Evolutionary conservation across 2,888 invertebrate genomes (phyloP).

Genomic region (Napeogenes inachia): DNA sequence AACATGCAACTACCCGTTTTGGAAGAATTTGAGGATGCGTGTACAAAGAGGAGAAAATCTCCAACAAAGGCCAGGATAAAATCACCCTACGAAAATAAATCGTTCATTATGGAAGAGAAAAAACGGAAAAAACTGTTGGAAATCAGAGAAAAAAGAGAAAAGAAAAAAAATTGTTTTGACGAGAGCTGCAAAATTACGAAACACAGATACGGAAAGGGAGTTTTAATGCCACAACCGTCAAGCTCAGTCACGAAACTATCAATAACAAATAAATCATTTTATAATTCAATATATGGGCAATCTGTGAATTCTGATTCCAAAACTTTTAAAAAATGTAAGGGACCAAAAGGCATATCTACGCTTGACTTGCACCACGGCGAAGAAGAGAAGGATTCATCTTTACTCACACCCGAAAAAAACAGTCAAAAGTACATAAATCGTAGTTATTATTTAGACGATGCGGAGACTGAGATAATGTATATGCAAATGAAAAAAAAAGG

Average conservation of each 20-base stretch:
- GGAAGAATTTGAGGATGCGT: constrained; percentile 49
- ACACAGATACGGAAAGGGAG: constrained; percentile 48
- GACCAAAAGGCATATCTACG: constrained; percentile 33
- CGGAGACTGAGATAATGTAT: constrained; percentile 57
- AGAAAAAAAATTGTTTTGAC: constrained; percentile 53
- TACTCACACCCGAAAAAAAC: constrained; percentile 35
- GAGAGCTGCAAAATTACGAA: constrained; percentile 56
- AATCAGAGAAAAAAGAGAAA: constrained; percentile 61
- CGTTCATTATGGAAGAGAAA: constrained; percentile 56
- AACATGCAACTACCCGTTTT: constrained; percentile 44
- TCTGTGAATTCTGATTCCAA: constrained; percentile 36
- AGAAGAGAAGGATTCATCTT: constrained; percentile 30
- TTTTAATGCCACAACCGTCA: constrained; percentile 52
- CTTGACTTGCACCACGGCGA: constrained; percentile 34
- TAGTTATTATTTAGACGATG: constrained; percentile 57
- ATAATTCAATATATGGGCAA: constrained; percentile 67
- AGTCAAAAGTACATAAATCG: constrained; percentile 48
- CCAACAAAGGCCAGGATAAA: constrained; percentile 54
- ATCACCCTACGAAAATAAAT: constrained; percentile 68
- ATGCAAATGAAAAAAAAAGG: constrained; percentile 42
- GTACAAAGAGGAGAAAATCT: constrained; percentile 47
- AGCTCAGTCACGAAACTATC: constrained; percentile 67
- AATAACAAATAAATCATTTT: constrained; percentile 68
- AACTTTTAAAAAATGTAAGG: constrained; percentile 32
- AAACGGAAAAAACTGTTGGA: constrained; percentile 61